These are phyloP conservation scores for Cotesia vestalis DNA, from an alignment of 1,140 invertebrate species.

Conservation along the genomic window DNA sequence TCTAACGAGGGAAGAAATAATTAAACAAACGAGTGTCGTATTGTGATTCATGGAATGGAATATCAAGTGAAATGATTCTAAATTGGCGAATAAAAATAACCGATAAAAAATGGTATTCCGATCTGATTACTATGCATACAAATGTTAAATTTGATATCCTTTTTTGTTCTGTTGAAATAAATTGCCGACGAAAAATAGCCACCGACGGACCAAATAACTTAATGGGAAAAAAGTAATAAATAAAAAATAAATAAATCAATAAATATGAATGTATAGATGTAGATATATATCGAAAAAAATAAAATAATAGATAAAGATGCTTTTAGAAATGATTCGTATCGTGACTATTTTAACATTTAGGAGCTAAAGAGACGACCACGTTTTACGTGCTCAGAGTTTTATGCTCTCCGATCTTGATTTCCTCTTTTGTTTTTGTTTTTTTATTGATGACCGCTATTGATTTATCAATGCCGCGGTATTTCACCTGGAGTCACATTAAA, in stretches of 20 bases:
- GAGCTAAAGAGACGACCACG: conserved; percentile 22
- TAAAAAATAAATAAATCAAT: neutral
- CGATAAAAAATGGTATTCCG: too few species aligned
- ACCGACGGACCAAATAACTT: too few species aligned
- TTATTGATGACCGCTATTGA: neutral
- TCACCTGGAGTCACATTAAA: too few species aligned
- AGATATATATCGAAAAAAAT: neutral
- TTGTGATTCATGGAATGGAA: neutral
- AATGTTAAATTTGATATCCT: too few species aligned
- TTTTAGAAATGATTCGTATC: conserved; percentile 22
- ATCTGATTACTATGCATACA: too few species aligned
- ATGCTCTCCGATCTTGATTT: conserved; percentile 14
- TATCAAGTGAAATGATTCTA: too few species aligned
- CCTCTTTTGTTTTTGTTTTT: neutral
- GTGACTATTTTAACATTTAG: conserved; percentile 21
- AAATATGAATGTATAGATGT: neutral
- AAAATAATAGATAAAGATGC: neutral
- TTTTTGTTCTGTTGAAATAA: too few species aligned
- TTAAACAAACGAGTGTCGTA: conserved; percentile 19
- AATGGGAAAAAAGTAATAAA: conserved; percentile 6
- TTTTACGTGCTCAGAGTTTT: conserved; percentile 25
- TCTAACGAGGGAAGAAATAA: conserved; percentile 35
- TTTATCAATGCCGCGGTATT: too few species aligned
- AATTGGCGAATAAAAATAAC: too few species aligned
- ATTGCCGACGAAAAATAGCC: too few species aligned